phyloP scores from a whole-genome alignment of 2,113 vertebrate species.

The Callaeas wilsoni region DNA sequence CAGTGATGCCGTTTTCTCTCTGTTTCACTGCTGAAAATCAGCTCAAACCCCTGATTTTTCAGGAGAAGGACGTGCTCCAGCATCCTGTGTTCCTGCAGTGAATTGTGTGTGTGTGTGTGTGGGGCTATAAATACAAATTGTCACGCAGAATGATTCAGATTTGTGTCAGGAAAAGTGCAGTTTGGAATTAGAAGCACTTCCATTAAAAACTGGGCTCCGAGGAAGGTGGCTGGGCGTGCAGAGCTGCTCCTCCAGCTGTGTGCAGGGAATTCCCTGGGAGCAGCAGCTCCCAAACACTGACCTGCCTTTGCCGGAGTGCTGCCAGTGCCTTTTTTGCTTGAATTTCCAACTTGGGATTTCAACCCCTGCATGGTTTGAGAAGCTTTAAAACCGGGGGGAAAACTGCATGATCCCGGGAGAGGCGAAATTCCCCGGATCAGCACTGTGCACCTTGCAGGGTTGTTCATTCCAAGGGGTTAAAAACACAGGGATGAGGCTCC shows the following conservation, averaged over 20 bases:
- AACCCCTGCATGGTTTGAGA: background rate
- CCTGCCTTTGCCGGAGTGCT: background rate
- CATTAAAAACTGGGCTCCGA: background rate
- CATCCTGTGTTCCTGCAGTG: background rate
- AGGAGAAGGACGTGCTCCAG: background rate
- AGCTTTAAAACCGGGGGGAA: background rate
- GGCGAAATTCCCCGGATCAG: fast-evolving
- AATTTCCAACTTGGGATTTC: background rate
- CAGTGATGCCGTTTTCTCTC: constrained; percentile 16
- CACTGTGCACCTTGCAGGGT: background rate
- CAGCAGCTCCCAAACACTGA: background rate
- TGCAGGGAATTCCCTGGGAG: background rate
- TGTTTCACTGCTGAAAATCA: background rate
- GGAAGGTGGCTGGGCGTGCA: background rate
- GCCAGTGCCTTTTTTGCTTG: background rate
- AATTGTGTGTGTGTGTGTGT: background rate
- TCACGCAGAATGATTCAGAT: background rate
- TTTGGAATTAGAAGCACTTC: background rate
- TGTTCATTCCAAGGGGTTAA: background rate
- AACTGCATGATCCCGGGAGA: background rate
- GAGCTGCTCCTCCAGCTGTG: background rate
- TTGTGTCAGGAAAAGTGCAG: background rate
- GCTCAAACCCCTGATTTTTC: background rate
- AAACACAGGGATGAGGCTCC: background rate
- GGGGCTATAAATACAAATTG: background rate